Conservation (phyloP, 2,113 vertebrate genomes). For the Struthio camelus region DNA sequence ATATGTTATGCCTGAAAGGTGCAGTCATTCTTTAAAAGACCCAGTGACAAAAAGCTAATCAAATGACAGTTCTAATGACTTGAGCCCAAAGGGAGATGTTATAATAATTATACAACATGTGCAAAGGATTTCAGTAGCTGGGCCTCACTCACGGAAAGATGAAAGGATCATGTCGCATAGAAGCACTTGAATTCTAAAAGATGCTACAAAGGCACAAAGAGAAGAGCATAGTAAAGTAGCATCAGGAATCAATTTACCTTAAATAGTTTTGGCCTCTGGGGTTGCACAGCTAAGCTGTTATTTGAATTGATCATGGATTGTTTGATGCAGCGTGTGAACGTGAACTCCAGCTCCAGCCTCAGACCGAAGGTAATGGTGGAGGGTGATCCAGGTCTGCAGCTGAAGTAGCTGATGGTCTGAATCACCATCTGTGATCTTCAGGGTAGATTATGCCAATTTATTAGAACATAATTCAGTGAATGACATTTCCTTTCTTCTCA, state of each 20-base stretch:
- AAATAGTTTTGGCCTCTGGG: not conserved
- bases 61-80: constrained; percentile 40
- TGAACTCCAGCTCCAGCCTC: not conserved
- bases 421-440: not conserved
- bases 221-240: not conserved
- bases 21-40: constrained; percentile 4
- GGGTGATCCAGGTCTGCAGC: not conserved
- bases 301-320: not conserved
- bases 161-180: not conserved
- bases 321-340: not conserved
- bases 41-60: constrained; percentile 31
- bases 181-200: constrained; percentile 4
- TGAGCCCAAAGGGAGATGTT: constrained; percentile 34
- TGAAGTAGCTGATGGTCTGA: not conserved
- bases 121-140: not conserved
- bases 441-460: not conserved
- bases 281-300: not conserved
- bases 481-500: not conserved
- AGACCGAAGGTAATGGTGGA: not conserved
- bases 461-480: not conserved
- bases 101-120: constrained; percentile 40
- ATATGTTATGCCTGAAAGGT: constrained; percentile 16
- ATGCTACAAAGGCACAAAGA: not conserved
- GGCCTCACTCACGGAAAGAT: not conserved
- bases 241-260: not conserved